A percentile compares a stretch with the other conserved stretches of the same genome.
phyloP scores from a whole-genome alignment of 37 sponge, comb jelly and placozoan genomes.

The Aplysina aerophoba region DNA sequence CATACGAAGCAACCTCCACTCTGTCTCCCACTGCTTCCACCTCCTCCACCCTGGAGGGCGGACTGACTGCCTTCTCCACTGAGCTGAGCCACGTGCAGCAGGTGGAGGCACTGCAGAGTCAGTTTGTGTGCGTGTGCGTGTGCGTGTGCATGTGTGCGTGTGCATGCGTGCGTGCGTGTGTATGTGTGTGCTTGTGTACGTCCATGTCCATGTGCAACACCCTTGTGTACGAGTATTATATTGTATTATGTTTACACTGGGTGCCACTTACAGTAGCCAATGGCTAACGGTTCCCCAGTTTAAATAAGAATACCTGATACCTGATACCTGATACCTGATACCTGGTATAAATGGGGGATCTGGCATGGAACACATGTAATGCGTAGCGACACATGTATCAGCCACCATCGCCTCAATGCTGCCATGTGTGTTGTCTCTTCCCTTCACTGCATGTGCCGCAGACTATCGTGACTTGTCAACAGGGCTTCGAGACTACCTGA shows the following conservation, averaged over 20 bases:
- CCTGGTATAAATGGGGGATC: no score
- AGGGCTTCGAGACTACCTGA: slow-evolving; percentile 65
- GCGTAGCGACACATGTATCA: not conserved
- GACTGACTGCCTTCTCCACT: slow-evolving; percentile 54
- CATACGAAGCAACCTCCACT: slow-evolving; percentile 72
- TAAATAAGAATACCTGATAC: no score
- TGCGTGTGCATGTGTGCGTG: no score
- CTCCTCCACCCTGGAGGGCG: slow-evolving; percentile 52
- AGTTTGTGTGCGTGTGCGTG: not conserved
- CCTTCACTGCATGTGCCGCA: not conserved
- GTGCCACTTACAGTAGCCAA: no score
- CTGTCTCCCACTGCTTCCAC: not conserved
- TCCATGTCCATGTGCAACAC: not conserved
- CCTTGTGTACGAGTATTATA: not conserved
- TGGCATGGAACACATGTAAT: no score
- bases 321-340: no score
- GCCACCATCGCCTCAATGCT: not conserved
- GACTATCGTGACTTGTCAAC: slow-evolving; percentile 81
- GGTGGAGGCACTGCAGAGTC: slow-evolving; percentile 75
- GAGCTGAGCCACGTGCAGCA: slow-evolving; percentile 66
- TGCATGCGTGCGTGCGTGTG: no score
- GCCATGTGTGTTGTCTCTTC: no score
- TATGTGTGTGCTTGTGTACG: not conserved
- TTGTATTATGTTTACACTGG: no score
- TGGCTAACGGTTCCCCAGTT: no score